Evolutionary conservation across 1,140 invertebrate species (phyloP), one percentile per base, ranked within the genome.

Genomic region (Drosophila malerkotliana): DNA sequence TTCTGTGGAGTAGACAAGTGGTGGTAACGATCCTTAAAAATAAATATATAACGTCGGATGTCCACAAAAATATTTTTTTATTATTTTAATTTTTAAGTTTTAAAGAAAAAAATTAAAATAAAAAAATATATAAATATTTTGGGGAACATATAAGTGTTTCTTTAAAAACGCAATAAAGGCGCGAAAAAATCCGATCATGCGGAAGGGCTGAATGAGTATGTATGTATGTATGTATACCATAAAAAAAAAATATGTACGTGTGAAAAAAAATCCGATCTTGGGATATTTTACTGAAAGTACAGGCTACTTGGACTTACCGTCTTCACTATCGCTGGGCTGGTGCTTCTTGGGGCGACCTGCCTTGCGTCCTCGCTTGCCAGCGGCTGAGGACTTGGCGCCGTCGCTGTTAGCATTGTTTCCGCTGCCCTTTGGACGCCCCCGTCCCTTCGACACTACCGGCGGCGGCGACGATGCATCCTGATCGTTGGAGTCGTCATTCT

Each of bases 341-440:
- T 79, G 76, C 72, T 88, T 88, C 9, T 54, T 72, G 12, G 69
- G 72, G 14, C 72, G 32, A 1, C 73, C 79, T 39, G 69, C 32
- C 58, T 85, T 85, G 48, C 82, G 82, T 1, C 26, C 26, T 6
- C 79, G 79, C 21, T 85, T 85, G 34, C 78, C 59, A 1, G 82
- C 67, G 4, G 48, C 1, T 30, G 55, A 24, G 56, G 39, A 18
- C 87, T 83, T 60, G 21, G 24, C 49, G 21, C 56, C 24, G 51
- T 72, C 15, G 8, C 9, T 7, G 14, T 24, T 12, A 26, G 14
- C 34, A n/a, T 69, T 69, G 6, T 2, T 30, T 0, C 52, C 61
- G 32, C 61, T 81, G 7, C 45, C 56, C 37, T 55, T 62, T 9
- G 90, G 90, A 3, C 90, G 90, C 1, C 90, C 90, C 15, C 90